These are phyloP conservation scores for Bucorvus abyssinicus DNA, from an alignment of 2,797 vertebrate genomes.

Conservation along the genomic window DNA sequence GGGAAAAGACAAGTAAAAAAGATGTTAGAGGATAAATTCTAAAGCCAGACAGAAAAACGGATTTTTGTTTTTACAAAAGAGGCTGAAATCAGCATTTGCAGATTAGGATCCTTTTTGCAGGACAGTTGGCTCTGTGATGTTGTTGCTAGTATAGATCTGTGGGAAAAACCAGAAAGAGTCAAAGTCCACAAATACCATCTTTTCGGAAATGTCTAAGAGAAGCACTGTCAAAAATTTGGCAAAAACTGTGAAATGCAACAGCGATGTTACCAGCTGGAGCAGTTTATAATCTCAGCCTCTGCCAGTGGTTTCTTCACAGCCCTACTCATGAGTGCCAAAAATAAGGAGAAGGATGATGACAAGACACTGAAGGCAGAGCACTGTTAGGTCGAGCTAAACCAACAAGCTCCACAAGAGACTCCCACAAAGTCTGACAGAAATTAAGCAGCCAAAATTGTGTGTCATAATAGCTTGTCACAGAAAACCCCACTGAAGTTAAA, in stretches of 20 bases:
- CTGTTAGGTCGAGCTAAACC: neutral
- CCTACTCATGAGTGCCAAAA: neutral
- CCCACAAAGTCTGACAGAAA: neutral
- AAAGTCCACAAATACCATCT: neutral
- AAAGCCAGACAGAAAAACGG: neutral
- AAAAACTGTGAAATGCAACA: neutral
- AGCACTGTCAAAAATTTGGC: neutral
- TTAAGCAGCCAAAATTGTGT: neutral
- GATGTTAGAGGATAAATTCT: neutral
- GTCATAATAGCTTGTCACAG: neutral
- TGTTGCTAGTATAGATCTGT: neutral
- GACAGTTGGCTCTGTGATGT: neutral
- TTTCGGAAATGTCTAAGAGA: neutral
- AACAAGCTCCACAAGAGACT: neutral
- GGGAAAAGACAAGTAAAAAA: neutral
- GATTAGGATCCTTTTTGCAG: neutral
- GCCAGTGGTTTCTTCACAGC: neutral
- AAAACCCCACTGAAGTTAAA: neutral
- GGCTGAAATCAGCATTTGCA: neutral
- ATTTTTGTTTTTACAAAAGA: neutral
- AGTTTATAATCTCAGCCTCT: neutral
- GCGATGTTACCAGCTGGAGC: neutral
- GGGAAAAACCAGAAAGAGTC: neutral
- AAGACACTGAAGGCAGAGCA: neutral
- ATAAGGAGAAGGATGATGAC: neutral